phyloP scores from a whole-genome alignment of 2,888 invertebrate species.

The Cyrtodaria siliqua region DNA sequence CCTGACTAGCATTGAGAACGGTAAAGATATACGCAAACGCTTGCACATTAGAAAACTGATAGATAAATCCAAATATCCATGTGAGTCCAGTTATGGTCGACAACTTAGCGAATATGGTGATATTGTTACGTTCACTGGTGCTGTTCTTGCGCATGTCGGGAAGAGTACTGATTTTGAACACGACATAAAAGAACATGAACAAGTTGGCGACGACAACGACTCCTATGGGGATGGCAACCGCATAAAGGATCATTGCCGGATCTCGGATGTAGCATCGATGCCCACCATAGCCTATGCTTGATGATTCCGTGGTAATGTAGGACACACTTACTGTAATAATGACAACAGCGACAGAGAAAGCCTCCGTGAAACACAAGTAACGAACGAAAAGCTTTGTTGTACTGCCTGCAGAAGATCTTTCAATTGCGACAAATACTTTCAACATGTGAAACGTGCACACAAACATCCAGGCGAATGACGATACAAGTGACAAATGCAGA shows the following conservation, averaged over 20 bases:
- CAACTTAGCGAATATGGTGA: slow-evolving; percentile 47
- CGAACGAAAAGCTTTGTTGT: slow-evolving; percentile 15
- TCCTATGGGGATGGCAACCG: slow-evolving; percentile 39
- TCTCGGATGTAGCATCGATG: slow-evolving; percentile 39
- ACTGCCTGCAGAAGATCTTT: slow-evolving; percentile 2
- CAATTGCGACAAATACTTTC: slow-evolving; percentile 40
- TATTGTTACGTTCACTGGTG: slow-evolving; percentile 35
- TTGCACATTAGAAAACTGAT: slow-evolving; percentile 29
- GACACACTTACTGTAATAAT: slow-evolving; percentile 9
- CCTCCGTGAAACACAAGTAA: slow-evolving; percentile 13
- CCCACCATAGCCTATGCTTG: slow-evolving; percentile 40
- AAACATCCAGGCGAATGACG: slow-evolving; percentile 32
- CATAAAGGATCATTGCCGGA: slow-evolving; percentile 31
- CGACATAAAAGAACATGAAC: slow-evolving; percentile 45
- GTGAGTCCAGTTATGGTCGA: slow-evolving; percentile 51
- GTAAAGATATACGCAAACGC: slow-evolving; percentile 42
- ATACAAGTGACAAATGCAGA: slow-evolving; percentile 6
- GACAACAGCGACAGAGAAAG: slow-evolving; percentile 13
- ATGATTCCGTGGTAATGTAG: background rate
- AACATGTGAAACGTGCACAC: slow-evolving; percentile 53
- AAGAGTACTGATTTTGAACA: slow-evolving; percentile 23
- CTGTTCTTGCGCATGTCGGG: slow-evolving; percentile 28
- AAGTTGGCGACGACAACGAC: slow-evolving; percentile 40
- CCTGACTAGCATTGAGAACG: slow-evolving; percentile 50
- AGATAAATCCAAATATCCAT: slow-evolving; percentile 51